Base-by-base conservation (phyloP, 2,888 invertebrate species). In the Epinotia brunnichana region DNA sequence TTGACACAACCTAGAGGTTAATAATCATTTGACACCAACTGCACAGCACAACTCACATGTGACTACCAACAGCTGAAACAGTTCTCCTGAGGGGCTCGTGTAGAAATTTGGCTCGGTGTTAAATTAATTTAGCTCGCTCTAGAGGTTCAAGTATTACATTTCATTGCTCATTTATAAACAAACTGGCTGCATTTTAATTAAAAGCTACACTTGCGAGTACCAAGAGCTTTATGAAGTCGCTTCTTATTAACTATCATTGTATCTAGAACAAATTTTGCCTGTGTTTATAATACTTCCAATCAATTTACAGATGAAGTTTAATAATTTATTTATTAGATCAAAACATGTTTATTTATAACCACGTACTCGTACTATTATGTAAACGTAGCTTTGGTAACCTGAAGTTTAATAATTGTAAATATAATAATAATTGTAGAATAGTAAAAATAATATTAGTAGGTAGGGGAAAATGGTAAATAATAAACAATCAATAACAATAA, bases 51-150 rank as follows among this genome's bases (percentile, higher is more conserved):
- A 48, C 48, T n/a, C 35, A 35, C 35, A n/a, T 13, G 53, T 39
- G 39, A 29, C 41, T 57, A 17, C 48, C 67, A 51, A 35, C 63
- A 15, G 35, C 57, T 24, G 59, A 35, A 44, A 67, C 57, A 44
- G 59, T 68, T 59, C n/a, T 41, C 62, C 62, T 62, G n/a, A 7
- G 56, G 67, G 67, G 29, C 57, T 48, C 35, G 44, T 68, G 67
- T 48, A 59, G 67, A 68, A 59, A 57, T 67, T 67, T 35, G 35
- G 48, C 67, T 59, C 57, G 57, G 48, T 59, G 57, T 57, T 48
- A 24, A 68, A 68, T 68, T 68, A 68, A 68, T 59, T 68, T 59
- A 68, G 48, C 24, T 48, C 15, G 57, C 67, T 48, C 39, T 62
- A 57, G 66, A 57, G 61, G 66, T 51, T 64, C 53, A 19, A 48